Percentiles rank a stretch among this genome's conserved stretches.
Conservation (phyloP, 2,888 invertebrate species). For the Drosophila atroscutellata region DNA sequence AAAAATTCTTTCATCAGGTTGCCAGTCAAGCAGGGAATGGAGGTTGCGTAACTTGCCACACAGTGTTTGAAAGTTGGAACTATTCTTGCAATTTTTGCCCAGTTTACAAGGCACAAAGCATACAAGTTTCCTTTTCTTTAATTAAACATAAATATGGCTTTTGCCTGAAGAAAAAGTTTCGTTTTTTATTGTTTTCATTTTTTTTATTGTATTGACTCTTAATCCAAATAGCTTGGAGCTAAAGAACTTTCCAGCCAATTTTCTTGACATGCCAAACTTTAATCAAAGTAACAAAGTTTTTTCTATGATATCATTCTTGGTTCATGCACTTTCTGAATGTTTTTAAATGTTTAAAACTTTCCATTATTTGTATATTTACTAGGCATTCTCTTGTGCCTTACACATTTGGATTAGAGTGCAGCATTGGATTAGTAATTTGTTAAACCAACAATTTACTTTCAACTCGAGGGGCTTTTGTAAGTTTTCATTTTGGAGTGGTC, state of each 20-base stretch:
- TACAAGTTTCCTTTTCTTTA: slow-evolving; percentile 27
- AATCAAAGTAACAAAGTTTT: neutral
- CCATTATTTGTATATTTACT: neutral
- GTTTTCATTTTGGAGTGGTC: slow-evolving; percentile 39
- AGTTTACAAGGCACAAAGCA: slow-evolving; percentile 23
- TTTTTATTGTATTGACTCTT: neutral
- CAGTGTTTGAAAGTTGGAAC: slow-evolving; percentile 34
- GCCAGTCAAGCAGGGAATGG: slow-evolving; percentile 4
- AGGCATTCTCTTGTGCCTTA: slow-evolving; percentile 7
- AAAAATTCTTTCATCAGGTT: slow-evolving; percentile 50
- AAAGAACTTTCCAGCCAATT: neutral
- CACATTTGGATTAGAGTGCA: slow-evolving; percentile 27
- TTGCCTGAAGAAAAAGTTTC: slow-evolving; percentile 9
- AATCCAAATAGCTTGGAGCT: slow-evolving; percentile 2
- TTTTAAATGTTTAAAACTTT: neutral
- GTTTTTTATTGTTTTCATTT: neutral
- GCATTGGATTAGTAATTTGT: slow-evolving; percentile 78
- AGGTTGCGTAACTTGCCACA: slow-evolving; percentile 16
- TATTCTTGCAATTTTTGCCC: slow-evolving; percentile 23
- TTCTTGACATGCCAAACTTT: neutral
- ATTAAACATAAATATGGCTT: slow-evolving; percentile 48
- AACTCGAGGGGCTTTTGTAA: slow-evolving; percentile 61
- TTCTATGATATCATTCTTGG: neutral
- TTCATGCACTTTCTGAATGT: neutral
- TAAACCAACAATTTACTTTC: slow-evolving; percentile 77